Percentiles rank a stretch among this genome's conserved stretches.
Conservation (phyloP, 2,797 vertebrate genomes). For the Hybognathus amarus region DNA sequence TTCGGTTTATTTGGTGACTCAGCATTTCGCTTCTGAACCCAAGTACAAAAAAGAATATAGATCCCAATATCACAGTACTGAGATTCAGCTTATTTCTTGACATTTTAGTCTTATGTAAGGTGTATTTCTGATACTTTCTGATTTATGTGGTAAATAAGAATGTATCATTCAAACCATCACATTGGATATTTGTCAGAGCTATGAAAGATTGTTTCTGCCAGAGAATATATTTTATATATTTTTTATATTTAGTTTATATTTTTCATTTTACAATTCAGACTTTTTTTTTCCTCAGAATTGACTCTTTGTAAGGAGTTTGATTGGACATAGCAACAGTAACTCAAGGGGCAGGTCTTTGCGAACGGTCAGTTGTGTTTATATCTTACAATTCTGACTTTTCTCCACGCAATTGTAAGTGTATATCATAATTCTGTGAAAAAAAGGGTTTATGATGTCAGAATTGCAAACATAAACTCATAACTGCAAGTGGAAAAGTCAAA, state of each 20-base stretch:
- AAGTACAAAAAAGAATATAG: conserved; percentile 13
- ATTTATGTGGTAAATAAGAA: conserved; percentile 11
- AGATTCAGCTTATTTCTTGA: conserved; percentile 5
- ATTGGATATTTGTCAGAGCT: not conserved
- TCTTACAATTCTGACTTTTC: too few species aligned
- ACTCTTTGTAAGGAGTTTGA: too few species aligned
- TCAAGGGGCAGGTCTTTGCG: too few species aligned
- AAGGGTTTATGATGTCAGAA: too few species aligned
- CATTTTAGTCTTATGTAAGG: conserved; percentile 5
- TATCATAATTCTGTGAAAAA: not conserved
- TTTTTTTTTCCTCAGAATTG: not conserved
- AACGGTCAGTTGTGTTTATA: too few species aligned
- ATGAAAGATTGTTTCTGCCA: not conserved
- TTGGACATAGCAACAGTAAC: too few species aligned
- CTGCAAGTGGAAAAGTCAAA: not conserved
- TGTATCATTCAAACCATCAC: not conserved
- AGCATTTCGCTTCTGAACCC: conserved; percentile 18
- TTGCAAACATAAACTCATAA: not conserved
- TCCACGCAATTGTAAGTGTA: not conserved
- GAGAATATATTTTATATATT: too few species aligned
- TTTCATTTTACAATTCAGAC: not conserved
- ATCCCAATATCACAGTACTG: conserved; percentile 5
- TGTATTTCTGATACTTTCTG: not conserved
- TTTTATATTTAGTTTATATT: too few species aligned
- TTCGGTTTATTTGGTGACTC: conserved; percentile 32